phyloP scores from a whole-genome alignment of 2,113 vertebrate species.

The Lophura nycthemera region DNA sequence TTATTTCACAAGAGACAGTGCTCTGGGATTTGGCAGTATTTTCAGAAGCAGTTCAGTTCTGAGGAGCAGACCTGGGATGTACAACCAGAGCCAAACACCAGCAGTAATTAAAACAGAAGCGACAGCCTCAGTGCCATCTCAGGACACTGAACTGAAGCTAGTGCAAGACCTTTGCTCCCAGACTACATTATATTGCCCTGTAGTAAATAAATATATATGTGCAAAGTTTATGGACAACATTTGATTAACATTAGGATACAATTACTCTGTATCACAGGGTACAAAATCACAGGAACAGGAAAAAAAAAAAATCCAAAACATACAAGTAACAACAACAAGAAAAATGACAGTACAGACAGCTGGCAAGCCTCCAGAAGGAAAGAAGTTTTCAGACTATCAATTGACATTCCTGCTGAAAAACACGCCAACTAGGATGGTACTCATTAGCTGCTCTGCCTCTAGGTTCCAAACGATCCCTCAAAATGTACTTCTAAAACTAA shows the following conservation, averaged over 20 bases:
- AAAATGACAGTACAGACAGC: background rate
- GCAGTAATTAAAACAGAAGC: background rate
- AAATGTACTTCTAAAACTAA: background rate
- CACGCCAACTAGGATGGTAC: background rate
- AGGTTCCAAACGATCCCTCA: background rate
- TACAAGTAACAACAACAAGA: background rate
- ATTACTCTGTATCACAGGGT: background rate
- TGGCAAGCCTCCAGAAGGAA: background rate
- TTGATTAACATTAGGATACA: background rate
- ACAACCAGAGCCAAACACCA: background rate
- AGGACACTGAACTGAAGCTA: background rate
- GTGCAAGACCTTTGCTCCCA: background rate
- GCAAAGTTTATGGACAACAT: background rate
- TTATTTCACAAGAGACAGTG: background rate
- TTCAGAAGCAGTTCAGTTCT: background rate
- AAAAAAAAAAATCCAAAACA: background rate
- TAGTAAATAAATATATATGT: background rate
- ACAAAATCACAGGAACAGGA: background rate
- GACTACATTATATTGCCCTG: background rate
- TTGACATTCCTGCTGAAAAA: background rate
- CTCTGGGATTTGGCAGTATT: background rate
- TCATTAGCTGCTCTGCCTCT: background rate
- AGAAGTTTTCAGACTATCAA: background rate
- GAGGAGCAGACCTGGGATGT: background rate
- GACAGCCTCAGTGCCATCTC: background rate